Evolutionary conservation across 2,113 vertebrate species (phyloP), one percentile per base, ranked within the genome.

Genomic region (Brachypteracias leptosomus): DNA sequence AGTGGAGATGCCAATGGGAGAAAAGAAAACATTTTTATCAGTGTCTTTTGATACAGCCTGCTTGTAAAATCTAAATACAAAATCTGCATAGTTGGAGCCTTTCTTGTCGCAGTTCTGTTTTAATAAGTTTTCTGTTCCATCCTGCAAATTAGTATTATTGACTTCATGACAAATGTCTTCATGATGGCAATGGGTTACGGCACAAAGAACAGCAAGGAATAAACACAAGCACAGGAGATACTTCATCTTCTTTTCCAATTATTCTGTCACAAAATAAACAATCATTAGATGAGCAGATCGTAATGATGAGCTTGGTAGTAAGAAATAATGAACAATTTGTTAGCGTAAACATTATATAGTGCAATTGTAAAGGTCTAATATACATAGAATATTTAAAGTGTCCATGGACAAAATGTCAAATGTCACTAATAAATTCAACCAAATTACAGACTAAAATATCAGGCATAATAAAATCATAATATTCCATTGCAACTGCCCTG

Each of bases 21-120:
- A 99, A 80, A 98, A 98, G 96, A 99, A 98, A 93, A 99, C 93
- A 84, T 99, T 99, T 72, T 78, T 58, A 28, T 72, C 8, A 16
- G 44, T 35, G 72, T 33, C 31, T 5, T 78, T 68, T 71, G 95
- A 82, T 24, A 84, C 63, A 85, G 98, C 83, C 8, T 96, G 96
- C 95, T 96, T 98, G 96, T 99, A 99, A 61, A 99, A 97, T 57
- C 95, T 94, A 75, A 99, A 98, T 76, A 89, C 98, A 63, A 99
- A 99, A 42, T 98, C 96, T 24, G 98, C 90, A 21, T 99, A 98
- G n/a, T 58, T 88, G 33, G 84, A 16, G 2, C 90, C 66, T 19
- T 98, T 29, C 20, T 94, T 80, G 33, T 61, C 55, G 85, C 80
- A 96, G 2, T 35, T 40, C 24, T 11, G 28, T 33, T 18, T 61